Base-by-base conservation (phyloP, 2,888 invertebrate genomes). In the Lasioglossum pauxillum region DNA sequence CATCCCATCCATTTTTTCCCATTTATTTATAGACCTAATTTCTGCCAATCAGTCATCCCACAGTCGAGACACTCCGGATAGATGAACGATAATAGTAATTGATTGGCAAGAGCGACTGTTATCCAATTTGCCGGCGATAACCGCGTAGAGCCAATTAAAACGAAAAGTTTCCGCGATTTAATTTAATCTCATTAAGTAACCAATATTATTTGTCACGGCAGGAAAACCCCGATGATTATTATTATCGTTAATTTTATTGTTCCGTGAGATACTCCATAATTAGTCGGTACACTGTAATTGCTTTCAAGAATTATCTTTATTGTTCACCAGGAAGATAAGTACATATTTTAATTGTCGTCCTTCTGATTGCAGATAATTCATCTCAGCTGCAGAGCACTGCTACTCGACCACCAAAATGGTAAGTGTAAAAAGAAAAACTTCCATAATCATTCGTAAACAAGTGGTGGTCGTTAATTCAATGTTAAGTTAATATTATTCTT, bases 321-420 rank as follows among this genome's bases (percentile, higher is more conserved):
- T 35, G 27, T 73, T 41, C 53, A 5, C 7, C 14, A 16, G 14
- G 16, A 35, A 23, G n/a, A 46, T 49, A 46, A 16, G 31, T 31
- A 31, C 31, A 41, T 41, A 41, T 38, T 60, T 69, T 19, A 27
- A 46, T 74, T 72, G 44, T n/a, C 3, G 10, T 38, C 67, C 73
- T 72, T 67, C 31, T 75, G 69, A 49, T 90, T 90, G 16, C 80
- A 90, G 90, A 67, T 85, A 49, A 76, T 49, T 14, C 14, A 27
- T 27, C 64, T 75, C 74, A 72, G 60, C 31, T 49, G 46, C 38
- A 57, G 31, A 57, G 67, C 41, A 16, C 75, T n/a, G 14, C 72
- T n/a, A 2, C 16, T 81, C 23, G 19, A 27, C 41, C 71, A 5
- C 27, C n/a, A 82, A 84, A 75, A 89, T 87, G 90, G 90, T 90